A percentile compares a stretch with the other conserved stretches of the same genome.
These are phyloP conservation scores for Cinclus mexicanus DNA, from an alignment of 2,113 vertebrate genomes.

Conservation along the genomic window DNA sequence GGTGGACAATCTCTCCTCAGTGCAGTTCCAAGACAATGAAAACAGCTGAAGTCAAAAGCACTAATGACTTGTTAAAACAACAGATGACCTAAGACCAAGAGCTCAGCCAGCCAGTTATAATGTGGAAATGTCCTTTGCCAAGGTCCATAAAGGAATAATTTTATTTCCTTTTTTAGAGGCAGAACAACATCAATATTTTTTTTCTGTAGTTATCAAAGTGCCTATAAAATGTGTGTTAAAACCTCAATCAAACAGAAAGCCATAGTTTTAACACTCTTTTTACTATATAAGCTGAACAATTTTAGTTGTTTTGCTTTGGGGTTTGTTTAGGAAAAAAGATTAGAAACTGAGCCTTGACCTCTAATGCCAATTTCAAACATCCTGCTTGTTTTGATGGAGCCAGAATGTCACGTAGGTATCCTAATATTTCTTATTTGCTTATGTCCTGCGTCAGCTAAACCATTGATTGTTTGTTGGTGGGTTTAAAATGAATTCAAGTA, in stretches of 20 bases:
- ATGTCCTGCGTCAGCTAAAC: not conserved
- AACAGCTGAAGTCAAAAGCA: not conserved
- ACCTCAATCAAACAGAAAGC: not conserved
- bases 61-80: not conserved
- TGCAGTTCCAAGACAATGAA: not conserved
- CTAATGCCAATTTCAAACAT: not conserved
- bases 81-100: not conserved
- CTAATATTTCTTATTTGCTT: conserved; percentile 13
- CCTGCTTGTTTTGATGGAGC: not conserved
- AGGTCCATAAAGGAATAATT: not conserved
- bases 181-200: not conserved
- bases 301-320: not conserved
- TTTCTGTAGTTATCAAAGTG: not conserved
- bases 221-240: not conserved
- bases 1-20: not conserved
- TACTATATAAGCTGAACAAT: not conserved
- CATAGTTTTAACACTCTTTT: not conserved
- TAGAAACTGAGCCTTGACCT: not conserved
- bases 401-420: not conserved
- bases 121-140: not conserved
- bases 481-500: conserved; percentile 12
- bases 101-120: not conserved
- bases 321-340: not conserved
- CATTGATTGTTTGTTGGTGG: conserved; percentile 13
- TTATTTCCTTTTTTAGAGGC: not conserved